phyloP scores from a whole-genome alignment of 1,140 invertebrate species.

The Brachystomella parvula region DNA sequence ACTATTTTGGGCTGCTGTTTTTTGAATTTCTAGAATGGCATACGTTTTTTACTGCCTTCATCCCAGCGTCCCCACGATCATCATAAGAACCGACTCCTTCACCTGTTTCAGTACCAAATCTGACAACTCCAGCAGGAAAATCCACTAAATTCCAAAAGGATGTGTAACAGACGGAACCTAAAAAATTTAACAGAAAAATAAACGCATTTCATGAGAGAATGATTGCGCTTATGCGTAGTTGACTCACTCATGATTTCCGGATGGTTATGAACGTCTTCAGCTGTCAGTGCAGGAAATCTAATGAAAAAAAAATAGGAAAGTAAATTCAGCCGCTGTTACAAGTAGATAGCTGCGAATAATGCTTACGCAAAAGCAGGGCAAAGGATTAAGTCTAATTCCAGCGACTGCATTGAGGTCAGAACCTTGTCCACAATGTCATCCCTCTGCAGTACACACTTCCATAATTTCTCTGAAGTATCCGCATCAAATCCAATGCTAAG shows the following conservation, averaged over 20 bases:
- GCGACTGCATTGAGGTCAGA: slow-evolving; percentile 8
- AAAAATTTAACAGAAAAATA: background rate
- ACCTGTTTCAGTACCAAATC: slow-evolving; percentile 40
- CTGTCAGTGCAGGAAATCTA: slow-evolving; percentile 18
- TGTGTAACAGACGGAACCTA: slow-evolving; percentile 36
- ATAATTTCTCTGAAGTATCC: slow-evolving; percentile 3
- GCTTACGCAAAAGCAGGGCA: slow-evolving; percentile 20
- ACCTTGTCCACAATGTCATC: background rate
- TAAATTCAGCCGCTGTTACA: no score
- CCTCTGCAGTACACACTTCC: background rate
- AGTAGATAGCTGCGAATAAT: no score
- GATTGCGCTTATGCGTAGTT: background rate
- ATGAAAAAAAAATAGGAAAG: no score
- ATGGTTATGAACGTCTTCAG: slow-evolving; percentile 3
- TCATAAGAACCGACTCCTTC: slow-evolving; percentile 38
- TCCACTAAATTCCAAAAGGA: slow-evolving; percentile 40
- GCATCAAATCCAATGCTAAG: no score
- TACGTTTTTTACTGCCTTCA: background rate
- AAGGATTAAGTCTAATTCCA: slow-evolving; percentile 15
- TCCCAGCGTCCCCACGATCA: background rate
- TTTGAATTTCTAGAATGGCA: no score
- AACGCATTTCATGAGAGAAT: background rate
- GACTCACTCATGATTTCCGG: background rate
- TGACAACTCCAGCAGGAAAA: slow-evolving; percentile 42
- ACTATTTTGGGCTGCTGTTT: background rate